Base-by-base conservation (phyloP, 2,797 vertebrate species). In the Pseudomugil gertrudae region DNA sequence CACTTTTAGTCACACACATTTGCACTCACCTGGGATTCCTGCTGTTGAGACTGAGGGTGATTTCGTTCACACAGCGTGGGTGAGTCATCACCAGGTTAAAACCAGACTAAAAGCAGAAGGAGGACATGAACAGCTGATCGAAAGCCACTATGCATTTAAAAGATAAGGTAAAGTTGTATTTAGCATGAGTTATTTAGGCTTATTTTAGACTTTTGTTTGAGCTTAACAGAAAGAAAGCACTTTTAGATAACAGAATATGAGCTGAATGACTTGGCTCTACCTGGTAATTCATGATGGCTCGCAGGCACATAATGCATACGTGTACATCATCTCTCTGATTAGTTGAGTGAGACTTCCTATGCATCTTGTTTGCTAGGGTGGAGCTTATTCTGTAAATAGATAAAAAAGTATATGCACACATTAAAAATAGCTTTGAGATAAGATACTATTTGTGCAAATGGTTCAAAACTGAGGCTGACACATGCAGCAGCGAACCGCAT, bases 211-310 rank as follows among this genome's bases (percentile, higher is more conserved):
- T 26, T 27, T 23, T 5, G 47, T 50, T 50, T 50, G 11, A 14
- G 13, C 14, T 15, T 14, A 15, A 51, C 59, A 57, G 35, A 24
- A 26, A 51, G 1, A 14, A 9, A 2, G 29, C 13, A 38, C n/a
- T 29, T 59, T 57, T 70, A 33, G 21, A 21, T 58, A 3, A 50
- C 1, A 27, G 54, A 32, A 9, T 5, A 50, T 51, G 10, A 63
- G 36, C 10, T 14, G 47, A n/a, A 32, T 19, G 2, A 24, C 1
- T 48, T 54, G 19, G 0, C 17, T 69, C 19, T 77, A 92, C 98
- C 98, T 99, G 97, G 81, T 99, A 99, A 90, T 99, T 99, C 98
- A 99, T 99, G 92, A 99, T 99, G 74, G 98, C 97, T 0, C 98
- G 93, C 65, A 99, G 90, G 54, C 98, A 99, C 97, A 99, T 98